These are phyloP conservation scores for Artibeus lituratus DNA, from an alignment of 2,797 vertebrate species.

Conservation along the genomic window DNA sequence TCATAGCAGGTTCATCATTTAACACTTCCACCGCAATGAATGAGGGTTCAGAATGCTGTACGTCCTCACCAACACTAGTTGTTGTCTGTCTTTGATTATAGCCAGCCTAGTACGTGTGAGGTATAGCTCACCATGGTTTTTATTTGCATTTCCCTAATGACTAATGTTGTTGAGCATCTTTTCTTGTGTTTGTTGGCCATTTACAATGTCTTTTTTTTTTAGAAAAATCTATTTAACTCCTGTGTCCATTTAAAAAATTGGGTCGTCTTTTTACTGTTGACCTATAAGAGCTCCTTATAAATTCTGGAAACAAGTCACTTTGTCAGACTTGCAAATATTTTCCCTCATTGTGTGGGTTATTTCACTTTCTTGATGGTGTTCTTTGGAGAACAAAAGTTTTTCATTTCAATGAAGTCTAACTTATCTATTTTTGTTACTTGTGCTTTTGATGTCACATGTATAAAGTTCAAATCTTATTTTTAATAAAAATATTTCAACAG, in stretches of 20 bases:
- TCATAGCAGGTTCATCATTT: background rate
- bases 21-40: background rate
- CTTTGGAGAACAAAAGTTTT: background rate
- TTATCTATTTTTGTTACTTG: background rate
- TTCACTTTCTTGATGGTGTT: background rate
- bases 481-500: constrained; percentile 12
- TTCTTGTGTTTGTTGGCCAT: background rate
- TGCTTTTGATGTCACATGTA: background rate
- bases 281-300: background rate
- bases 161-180: background rate
- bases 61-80: background rate
- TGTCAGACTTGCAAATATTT: background rate
- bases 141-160: background rate
- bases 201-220: background rate
- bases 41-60: background rate
- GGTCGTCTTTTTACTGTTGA: background rate
- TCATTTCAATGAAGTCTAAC: background rate
- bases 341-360: background rate
- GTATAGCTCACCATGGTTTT: background rate
- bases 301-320: background rate
- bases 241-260: background rate
- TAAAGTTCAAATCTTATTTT: constrained; percentile 20
- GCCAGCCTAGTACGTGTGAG: background rate
- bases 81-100: background rate
- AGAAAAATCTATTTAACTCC: background rate